Evolutionary conservation across 2,113 vertebrate species (phyloP).

Genomic region (Corythaeola cristata): DNA sequence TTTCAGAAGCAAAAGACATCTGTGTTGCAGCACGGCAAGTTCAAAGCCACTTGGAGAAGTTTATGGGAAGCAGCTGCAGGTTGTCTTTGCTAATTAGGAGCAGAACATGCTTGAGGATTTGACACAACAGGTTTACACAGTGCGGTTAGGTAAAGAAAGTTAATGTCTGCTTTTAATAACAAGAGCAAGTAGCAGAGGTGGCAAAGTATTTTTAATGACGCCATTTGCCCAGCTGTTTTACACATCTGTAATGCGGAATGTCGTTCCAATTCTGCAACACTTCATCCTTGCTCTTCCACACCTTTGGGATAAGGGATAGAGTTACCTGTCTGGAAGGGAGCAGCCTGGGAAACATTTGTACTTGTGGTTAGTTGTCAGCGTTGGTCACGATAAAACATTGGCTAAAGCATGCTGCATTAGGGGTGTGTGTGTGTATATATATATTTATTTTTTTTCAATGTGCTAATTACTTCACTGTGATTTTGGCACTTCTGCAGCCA

Average conservation of each 20-base stretch:
- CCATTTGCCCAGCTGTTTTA: constrained; percentile 79
- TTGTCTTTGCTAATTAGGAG: constrained; percentile 71
- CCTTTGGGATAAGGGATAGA: constrained; percentile 45
- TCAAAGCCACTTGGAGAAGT: constrained; percentile 36
- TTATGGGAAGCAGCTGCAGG: constrained; percentile 69
- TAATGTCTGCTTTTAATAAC: constrained; percentile 78
- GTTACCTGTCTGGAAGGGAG: constrained; percentile 17
- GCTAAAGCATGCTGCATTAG: neutral
- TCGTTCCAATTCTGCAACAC: constrained; percentile 71
- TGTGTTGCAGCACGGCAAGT: constrained; percentile 5
- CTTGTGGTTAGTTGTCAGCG: constrained; percentile 21
- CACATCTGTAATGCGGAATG: constrained; percentile 69
- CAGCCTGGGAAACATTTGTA: neutral
- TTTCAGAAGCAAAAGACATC: constrained; percentile 44
- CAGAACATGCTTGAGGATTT: constrained; percentile 53
- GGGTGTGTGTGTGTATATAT: too few relatives aligned
- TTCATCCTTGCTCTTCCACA: constrained; percentile 70
- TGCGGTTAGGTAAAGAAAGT: constrained; percentile 46
- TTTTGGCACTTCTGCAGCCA: constrained; percentile 23
- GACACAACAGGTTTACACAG: constrained; percentile 52
- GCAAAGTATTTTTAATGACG: constrained; percentile 68
- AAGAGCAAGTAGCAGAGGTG: constrained; percentile 76
- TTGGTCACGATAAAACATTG: neutral
- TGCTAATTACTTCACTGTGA: constrained; percentile 67
- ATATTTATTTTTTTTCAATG: neutral